A percentile compares a stretch with the other conserved stretches of the same genome.
These are phyloP conservation scores for Macrostomum cliftonense DNA, from an alignment of 2,888 invertebrate genomes.

Conservation along the genomic window DNA sequence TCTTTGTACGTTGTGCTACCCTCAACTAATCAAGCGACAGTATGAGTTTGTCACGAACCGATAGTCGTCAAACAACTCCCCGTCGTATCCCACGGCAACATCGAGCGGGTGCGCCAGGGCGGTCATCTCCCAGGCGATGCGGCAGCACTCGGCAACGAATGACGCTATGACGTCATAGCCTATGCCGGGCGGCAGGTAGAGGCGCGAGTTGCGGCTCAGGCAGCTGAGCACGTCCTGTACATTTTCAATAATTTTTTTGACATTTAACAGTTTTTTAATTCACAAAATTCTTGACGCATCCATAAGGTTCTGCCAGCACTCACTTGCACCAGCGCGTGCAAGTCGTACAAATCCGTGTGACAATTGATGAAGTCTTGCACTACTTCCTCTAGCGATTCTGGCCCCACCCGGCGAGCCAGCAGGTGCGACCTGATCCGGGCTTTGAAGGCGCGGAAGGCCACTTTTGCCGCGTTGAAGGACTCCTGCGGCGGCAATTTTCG, in stretches of 20 bases:
- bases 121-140: constrained; percentile 35
- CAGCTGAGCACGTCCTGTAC: constrained; percentile 30
- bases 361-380: constrained; percentile 36
- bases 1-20: no score
- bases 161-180: constrained; percentile 30
- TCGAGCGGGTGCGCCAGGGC: constrained; percentile 34
- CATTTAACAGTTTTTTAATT: no score
- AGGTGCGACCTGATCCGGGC: constrained; percentile 33
- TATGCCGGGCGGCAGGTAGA: constrained; percentile 28
- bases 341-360: constrained; percentile 19
- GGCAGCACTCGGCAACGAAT: constrained; percentile 35
- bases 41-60: no score
- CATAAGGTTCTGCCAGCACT: no score
- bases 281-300: no score
- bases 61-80: constrained; percentile 33
- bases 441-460: constrained; percentile 34
- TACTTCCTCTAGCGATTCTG: constrained; percentile 34
- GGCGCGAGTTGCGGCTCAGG: constrained; percentile 27
- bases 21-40: no score
- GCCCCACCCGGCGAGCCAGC: constrained; percentile 23
- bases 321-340: no score
- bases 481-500: constrained; percentile 25
- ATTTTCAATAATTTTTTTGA: no score
- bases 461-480: constrained; percentile 31
- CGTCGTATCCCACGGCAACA: constrained; percentile 28